Base-by-base conservation (phyloP, 2,888 invertebrate species). In the Xanthostigma xanthostigma region DNA sequence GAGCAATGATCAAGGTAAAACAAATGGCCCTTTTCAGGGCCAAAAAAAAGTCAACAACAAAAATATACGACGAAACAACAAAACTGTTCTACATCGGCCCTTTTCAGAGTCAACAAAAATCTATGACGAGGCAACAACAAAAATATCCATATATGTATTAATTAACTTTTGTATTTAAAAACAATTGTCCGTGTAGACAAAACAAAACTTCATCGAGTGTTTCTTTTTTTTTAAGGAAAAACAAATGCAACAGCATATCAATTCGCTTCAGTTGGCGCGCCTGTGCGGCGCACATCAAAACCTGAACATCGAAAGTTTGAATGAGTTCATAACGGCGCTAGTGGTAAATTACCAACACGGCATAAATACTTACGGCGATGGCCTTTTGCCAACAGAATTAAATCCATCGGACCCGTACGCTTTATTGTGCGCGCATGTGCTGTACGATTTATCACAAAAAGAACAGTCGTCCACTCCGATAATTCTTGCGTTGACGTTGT, bases 191-290 rank as follows among this genome's bases (percentile, higher is more conserved):
- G 6, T 27, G 27, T 27, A 27, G 6, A 27, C 27, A 27, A 27
- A 27, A 6, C 6, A 27, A 27, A 27, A 27, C 27, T 14, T 11
- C n/a, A 33, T 48, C 5, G 27, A n/a, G 1, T 43, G 42, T 9
- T 40, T 40, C 40, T 38, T 56, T 49, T 56, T 49, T 49, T 58
- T 62, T 17, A 56, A 81, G 81, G 73, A 75, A 50, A 75, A 81
- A 57, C 82, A 86, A 65, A 83, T 92, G 75, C 85, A 87, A 59
- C 77, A 81, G 47, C 91, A 92, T 60, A 77, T 92, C 50, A 83
- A 84, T 51, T 82, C 84, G 44, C 62, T 89, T 41, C 83, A 86
- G 60, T 70, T 90, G 44, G 78, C 81, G 59, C 75, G 88, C 4
- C 74, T 84, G 57, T 79, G 84, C 49, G 87, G 88, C 1, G 66